Evolutionary conservation across 2,888 invertebrate species (phyloP).

Genomic region (Caradrina kadenii): DNA sequence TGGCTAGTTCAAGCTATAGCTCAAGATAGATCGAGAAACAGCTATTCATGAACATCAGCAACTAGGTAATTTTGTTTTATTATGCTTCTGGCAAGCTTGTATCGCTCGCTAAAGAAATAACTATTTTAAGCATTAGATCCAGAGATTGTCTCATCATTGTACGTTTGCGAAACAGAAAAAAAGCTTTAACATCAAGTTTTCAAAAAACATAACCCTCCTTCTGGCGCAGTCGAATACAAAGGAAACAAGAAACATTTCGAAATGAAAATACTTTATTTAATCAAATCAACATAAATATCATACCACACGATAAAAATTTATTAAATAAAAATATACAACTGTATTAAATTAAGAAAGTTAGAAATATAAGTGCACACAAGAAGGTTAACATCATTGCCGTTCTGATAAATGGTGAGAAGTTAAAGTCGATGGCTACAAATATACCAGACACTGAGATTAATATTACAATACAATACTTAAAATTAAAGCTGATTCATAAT

Average conservation of each 20-base stretch:
- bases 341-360: constrained; percentile 64
- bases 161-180: too few relatives aligned
- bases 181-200: too few relatives aligned
- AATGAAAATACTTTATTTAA: constrained; percentile 61
- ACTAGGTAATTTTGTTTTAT: too few relatives aligned
- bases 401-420: constrained; percentile 35
- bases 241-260: constrained; percentile 17
- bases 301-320: constrained; percentile 63
- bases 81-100: too few relatives aligned
- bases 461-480: not conserved
- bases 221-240: too few relatives aligned
- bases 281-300: constrained; percentile 66
- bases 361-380: constrained; percentile 53
- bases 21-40: too few relatives aligned
- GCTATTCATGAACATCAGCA: too few relatives aligned
- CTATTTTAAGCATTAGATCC: too few relatives aligned
- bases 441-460: constrained; percentile 32
- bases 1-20: too few relatives aligned
- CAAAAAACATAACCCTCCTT: too few relatives aligned
- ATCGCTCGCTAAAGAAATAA: too few relatives aligned
- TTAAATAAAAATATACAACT: constrained; percentile 62
- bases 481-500: not conserved
- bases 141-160: too few relatives aligned
- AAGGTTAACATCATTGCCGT: constrained; percentile 27
- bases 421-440: constrained; percentile 32